Conservation (phyloP, 2,888 invertebrate species). For the Eueremaeus valkanovi region DNA sequence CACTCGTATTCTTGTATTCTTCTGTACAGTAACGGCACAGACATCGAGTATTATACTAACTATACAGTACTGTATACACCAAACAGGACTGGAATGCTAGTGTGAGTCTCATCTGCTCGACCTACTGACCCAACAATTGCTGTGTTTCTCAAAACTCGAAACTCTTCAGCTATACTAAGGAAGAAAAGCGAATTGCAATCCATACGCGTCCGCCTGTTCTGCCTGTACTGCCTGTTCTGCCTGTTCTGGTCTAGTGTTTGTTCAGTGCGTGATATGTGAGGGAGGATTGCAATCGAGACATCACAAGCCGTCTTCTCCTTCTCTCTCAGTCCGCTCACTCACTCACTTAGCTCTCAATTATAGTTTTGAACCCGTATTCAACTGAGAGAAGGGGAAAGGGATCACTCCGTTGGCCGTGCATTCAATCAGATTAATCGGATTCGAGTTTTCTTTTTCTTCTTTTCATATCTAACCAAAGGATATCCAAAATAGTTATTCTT, state of each 20-base stretch:
- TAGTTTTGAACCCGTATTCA: neutral
- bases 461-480: neutral
- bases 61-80: too few species aligned
- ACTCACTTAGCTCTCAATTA: neutral
- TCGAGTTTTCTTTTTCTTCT: neutral
- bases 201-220: too few species aligned
- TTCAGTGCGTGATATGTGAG: slow-evolving; percentile 22
- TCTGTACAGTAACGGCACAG: too few species aligned
- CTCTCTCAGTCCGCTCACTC: neutral
- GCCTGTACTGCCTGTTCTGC: neutral
- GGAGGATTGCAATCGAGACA: neutral
- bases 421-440: neutral
- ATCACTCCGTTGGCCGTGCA: neutral
- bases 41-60: too few species aligned
- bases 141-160: too few species aligned
- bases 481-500: neutral
- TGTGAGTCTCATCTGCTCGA: slow-evolving; percentile 28
- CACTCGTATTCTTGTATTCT: too few species aligned
- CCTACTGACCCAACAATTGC: slow-evolving; percentile 31
- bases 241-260: neutral
- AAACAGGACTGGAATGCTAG: slow-evolving; percentile 11
- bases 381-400: neutral
- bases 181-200: slow-evolving; percentile 8
- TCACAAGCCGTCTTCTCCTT: neutral
- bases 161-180: slow-evolving; percentile 10